Evolutionary conservation across 2,888 invertebrate species (phyloP), one percentile per base, ranked within the genome.

Genomic region (Bombylius major): DNA sequence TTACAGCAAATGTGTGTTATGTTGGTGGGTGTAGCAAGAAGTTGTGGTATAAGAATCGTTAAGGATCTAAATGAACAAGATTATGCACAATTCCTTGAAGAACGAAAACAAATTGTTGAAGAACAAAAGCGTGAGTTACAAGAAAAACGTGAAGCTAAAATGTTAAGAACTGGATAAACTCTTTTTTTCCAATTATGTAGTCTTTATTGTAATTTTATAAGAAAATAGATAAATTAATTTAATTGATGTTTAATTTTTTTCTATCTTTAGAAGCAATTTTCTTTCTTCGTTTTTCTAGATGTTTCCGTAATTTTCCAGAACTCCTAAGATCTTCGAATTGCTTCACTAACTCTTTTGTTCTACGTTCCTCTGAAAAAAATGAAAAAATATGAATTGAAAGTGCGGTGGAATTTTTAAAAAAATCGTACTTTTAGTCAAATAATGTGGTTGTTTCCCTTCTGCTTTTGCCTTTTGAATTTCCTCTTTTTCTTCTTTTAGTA

Each of bases 121-220:
- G 78, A 86, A 63, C 89, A 92, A 70, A 81, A 84, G 67, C 82
- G 82, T 66, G 79, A 83, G 64, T 70, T 95, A 54, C 84, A 88
- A 75, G 92, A 90, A 70, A 83, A 84, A 69, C 84, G 86, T 70
- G 90, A 94, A 76, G 88, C 93, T 0, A 95, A 93, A 77, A 83
- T 96, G 84, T 81, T 95, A 65, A 80, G 96, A 75, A 89, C 89
- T 57, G 84, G 75, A 59, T 82, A 58, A 51, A 45, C 32, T 47
- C 31, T 47, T 51, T 42, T 54, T 34, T 50, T 59, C 54, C 23
- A 23, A 23, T 23, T 23, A 23, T 23, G 23, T 23, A 23, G 23
- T 23, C 23, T 23, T 23, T 23, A 23, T 23, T 23, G 23, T 23
- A 23, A 23, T 23, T 23, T 23, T 23, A 23, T 23, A 23, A 23